phyloP scores from a whole-genome alignment of 2,888 invertebrate genomes.

The Trachelus troglodyta region DNA sequence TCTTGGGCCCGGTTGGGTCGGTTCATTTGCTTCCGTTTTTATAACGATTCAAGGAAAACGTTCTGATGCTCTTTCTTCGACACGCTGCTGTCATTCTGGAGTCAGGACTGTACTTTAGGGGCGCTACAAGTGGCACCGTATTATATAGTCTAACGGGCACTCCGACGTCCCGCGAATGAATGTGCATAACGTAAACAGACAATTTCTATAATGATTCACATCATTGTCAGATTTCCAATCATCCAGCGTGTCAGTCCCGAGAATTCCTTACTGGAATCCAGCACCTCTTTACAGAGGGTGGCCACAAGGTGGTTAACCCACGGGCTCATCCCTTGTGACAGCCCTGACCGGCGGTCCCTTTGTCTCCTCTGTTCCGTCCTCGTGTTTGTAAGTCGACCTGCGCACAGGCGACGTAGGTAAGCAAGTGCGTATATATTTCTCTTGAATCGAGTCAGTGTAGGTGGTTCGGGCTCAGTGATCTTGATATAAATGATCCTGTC shows the following conservation, averaged over 20 bases:
- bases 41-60: conserved; percentile 4
- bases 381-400: not conserved
- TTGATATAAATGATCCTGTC: conserved; percentile 27
- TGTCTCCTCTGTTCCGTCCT: not conserved
- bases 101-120: not conserved
- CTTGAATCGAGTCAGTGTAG: conserved; percentile 1
- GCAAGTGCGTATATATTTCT: not conserved
- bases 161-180: no score
- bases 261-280: no score
- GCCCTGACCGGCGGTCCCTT: conserved; percentile 3
- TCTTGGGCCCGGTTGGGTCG: conserved; percentile 1
- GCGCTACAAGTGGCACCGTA: no score
- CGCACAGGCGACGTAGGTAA: not conserved
- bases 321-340: not conserved
- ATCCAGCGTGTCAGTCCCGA: no score
- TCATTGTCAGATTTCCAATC: no score
- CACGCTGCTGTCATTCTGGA: not conserved
- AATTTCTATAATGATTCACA: no score
- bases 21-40: conserved; percentile 7
- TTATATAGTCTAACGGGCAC: no score
- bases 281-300: no score
- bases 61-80: not conserved
- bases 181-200: no score
- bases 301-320: no score
- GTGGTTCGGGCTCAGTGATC: conserved; percentile 12